Conservation (phyloP, 2,888 invertebrate genomes). For the Augiades crinisus region DNA sequence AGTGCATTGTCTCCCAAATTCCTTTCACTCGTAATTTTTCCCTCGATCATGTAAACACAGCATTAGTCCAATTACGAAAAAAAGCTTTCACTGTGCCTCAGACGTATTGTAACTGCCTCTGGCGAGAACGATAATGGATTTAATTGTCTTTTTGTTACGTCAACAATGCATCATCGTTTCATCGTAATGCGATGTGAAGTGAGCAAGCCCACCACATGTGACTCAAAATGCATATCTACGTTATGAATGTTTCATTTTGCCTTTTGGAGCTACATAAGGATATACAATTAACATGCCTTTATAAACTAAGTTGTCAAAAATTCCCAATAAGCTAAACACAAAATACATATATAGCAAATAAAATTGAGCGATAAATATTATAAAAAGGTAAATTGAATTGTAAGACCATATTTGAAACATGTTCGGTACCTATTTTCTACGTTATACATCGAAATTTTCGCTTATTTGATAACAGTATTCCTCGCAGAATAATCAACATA, state of each 20-base stretch:
- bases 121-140: conserved; percentile 38
- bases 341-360: too few species aligned
- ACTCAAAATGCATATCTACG: conserved; percentile 14
- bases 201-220: conserved; percentile 7
- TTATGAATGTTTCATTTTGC: background rate
- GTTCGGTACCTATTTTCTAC: too few species aligned
- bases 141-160: conserved; percentile 40
- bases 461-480: too few species aligned
- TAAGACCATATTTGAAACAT: too few species aligned
- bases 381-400: too few species aligned
- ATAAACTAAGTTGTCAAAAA: too few species aligned
- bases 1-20: conserved; percentile 22
- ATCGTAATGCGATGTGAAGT: conserved; percentile 26
- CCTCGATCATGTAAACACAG: conserved; percentile 39
- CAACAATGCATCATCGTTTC: conserved; percentile 33
- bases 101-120: conserved; percentile 33
- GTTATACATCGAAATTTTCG: too few species aligned
- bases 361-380: too few species aligned
- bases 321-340: too few species aligned
- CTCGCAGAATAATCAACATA: too few species aligned
- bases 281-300: too few species aligned
- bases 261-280: too few species aligned
- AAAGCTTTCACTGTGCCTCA: conserved; percentile 47
- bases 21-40: conserved; percentile 36
- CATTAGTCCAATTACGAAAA: conserved; percentile 46